phyloP scores from a whole-genome alignment of 2,797 vertebrate genomes.

The Acestrorhynchus altus region DNA sequence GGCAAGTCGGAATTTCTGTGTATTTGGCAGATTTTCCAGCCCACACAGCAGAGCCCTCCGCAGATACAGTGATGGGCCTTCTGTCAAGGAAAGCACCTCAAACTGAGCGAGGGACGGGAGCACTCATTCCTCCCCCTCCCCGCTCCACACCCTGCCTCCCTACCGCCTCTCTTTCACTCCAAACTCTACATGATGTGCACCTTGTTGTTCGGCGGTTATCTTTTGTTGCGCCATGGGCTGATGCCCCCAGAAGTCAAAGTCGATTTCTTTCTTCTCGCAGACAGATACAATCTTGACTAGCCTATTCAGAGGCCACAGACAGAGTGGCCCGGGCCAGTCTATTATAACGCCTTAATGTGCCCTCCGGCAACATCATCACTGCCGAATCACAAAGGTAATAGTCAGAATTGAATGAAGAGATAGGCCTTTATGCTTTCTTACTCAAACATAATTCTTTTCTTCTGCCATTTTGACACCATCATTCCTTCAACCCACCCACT shows the following conservation, averaged over 20 bases:
- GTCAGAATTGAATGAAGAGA: constrained; percentile 70
- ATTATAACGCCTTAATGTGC: constrained; percentile 69
- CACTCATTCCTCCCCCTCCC: neutral
- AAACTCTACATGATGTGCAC: constrained; percentile 43
- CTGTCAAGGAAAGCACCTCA: constrained; percentile 1
- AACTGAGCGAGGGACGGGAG: neutral
- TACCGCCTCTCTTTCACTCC: constrained; percentile 23
- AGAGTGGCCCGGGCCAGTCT: constrained; percentile 65
- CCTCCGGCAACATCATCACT: constrained; percentile 75
- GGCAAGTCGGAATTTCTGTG: neutral
- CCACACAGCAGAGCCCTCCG: neutral
- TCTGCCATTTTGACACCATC: constrained; percentile 77
- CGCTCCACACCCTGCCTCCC: neutral
- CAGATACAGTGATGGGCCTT: neutral
- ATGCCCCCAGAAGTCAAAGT: constrained; percentile 74
- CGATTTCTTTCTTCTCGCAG: constrained; percentile 73
- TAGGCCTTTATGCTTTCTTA: constrained; percentile 74
- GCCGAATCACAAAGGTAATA: constrained; percentile 77
- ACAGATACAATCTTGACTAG: constrained; percentile 76
- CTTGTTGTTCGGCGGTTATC: constrained; percentile 57
- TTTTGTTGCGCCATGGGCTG: constrained; percentile 63
- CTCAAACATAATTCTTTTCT: constrained; percentile 78
- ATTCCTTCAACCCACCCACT: constrained; percentile 54
- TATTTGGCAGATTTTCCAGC: neutral
- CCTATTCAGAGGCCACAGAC: constrained; percentile 64